These are phyloP conservation scores for Troides helena DNA, from an alignment of 2,888 invertebrate species.

Conservation along the genomic window DNA sequence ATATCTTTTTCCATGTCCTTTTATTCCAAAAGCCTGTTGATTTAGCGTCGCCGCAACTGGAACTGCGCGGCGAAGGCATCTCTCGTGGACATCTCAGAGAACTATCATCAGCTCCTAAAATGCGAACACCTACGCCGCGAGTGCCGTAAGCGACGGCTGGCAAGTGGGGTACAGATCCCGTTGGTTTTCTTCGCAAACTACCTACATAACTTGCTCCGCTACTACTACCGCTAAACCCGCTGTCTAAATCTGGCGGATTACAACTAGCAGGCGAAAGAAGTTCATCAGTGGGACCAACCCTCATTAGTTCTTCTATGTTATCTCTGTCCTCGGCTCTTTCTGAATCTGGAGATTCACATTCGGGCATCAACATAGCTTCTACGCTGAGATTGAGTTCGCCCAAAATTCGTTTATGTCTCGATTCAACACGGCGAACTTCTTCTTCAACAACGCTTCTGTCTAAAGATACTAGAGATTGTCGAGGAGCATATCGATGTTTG, in stretches of 20 bases:
- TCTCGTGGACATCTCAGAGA: slow-evolving; percentile 66
- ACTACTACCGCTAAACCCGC: slow-evolving; percentile 91
- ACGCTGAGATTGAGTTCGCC: slow-evolving; percentile 93
- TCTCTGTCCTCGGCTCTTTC: slow-evolving; percentile 83
- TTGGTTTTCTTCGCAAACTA: slow-evolving; percentile 81
- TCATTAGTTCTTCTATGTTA: slow-evolving; percentile 83
- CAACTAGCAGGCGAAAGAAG: slow-evolving; percentile 85
- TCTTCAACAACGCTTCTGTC: slow-evolving; percentile 89
- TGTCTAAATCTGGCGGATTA: slow-evolving; percentile 86
- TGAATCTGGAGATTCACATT: slow-evolving; percentile 83
- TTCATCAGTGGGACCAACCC: slow-evolving; percentile 86
- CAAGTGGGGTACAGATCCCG: slow-evolving; percentile 73
- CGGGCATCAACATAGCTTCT: slow-evolving; percentile 95
- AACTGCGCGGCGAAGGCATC: slow-evolving; percentile 67
- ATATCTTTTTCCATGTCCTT: slow-evolving; percentile 89
- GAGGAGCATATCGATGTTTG: slow-evolving; percentile 72
- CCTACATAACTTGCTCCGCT: slow-evolving; percentile 90
- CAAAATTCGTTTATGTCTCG: slow-evolving; percentile 89
- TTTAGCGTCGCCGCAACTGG: slow-evolving; percentile 74
- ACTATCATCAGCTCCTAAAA: slow-evolving; percentile 69
- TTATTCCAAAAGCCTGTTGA: slow-evolving; percentile 85
- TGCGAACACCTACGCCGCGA: slow-evolving; percentile 72
- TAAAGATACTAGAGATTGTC: slow-evolving; percentile 83
- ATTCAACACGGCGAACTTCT: slow-evolving; percentile 91
- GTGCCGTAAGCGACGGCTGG: slow-evolving; percentile 78